Base-by-base conservation (phyloP, 2,888 invertebrate genomes). In the Netelia fuscicornis region DNA sequence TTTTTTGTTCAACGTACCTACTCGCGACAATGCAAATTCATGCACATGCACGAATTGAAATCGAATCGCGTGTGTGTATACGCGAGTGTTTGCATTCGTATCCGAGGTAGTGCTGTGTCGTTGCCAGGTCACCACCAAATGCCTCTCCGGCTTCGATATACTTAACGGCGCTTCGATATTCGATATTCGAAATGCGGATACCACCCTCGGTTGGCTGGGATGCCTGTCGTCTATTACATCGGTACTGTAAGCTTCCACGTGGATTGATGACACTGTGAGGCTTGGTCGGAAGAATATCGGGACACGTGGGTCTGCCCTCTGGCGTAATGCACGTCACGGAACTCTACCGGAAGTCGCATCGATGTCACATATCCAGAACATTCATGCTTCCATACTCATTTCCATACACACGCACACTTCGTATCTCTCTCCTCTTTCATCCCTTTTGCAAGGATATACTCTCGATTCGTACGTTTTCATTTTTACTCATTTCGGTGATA, bases 141-240 rank as follows among this genome's bases (percentile, higher is more conserved):
- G 9, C 68, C 68, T 70, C 58, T 71, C 68, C 60, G 78, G 79
- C 44, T 67, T 23, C 67, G 67, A 48, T 65, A 76, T 37, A 76
- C 84, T 80, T 67, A 76, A 76, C 76, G 65, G 74, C 80, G 67
- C 80, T 77, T 80, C 82, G 77, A 82, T 82, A 82, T 82, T 72
- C 72, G 72, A 81, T 81, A 81, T 77, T 80, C 76, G 67, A 64
- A 62, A 71, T 58, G 58, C 20, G 20, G 17, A 58, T 58, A 58
- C 17, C 58, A 20, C 20, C 8, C 62, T 71, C 64, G 52, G 74
- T 70, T 70, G 68, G 79, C 64, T 71, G 54, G 64, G 71, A 79
- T 78, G 10, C 48, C 48, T 48, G 11, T 48, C 56, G 56, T 20
- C 13, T 58, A 20, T 58, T 17, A 9, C 58, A 58, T 20, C 58